These are phyloP conservation scores for Athalia circularis DNA, from an alignment of 2,888 invertebrate species.

Conservation along the genomic window DNA sequence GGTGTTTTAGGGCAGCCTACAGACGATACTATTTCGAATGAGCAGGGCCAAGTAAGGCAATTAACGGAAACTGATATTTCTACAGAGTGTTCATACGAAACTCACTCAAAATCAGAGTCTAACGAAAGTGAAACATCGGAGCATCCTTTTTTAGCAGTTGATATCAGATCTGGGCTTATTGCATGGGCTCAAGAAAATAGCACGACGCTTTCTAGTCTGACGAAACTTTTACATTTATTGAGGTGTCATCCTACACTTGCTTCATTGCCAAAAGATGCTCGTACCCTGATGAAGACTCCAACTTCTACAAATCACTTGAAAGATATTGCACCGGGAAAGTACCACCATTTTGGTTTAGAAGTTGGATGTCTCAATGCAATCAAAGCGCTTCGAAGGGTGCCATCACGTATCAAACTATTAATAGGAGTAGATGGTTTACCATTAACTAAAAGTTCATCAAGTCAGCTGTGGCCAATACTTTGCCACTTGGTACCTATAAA, in stretches of 20 bases:
- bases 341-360: background rate
- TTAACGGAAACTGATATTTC: no score
- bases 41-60: no score
- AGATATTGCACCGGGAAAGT: background rate
- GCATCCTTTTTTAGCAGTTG: background rate
- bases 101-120: background rate
- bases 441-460: conserved; percentile 48
- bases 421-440: conserved; percentile 53
- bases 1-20: no score
- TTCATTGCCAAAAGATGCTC: conserved; percentile 1
- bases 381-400: background rate
- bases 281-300: conserved; percentile 29
- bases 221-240: conserved; percentile 9
- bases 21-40: no score
- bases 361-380: background rate
- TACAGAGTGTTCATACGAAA: background rate
- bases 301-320: background rate
- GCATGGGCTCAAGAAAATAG: background rate
- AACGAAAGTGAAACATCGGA: background rate
- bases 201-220: conserved; percentile 2
- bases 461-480: conserved; percentile 54
- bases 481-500: conserved; percentile 32
- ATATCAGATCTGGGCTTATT: background rate
- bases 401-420: background rate
- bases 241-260: conserved; percentile 4